Evolutionary conservation across 2,797 vertebrate species (phyloP).

Genomic region (Anniella stebbinsi): DNA sequence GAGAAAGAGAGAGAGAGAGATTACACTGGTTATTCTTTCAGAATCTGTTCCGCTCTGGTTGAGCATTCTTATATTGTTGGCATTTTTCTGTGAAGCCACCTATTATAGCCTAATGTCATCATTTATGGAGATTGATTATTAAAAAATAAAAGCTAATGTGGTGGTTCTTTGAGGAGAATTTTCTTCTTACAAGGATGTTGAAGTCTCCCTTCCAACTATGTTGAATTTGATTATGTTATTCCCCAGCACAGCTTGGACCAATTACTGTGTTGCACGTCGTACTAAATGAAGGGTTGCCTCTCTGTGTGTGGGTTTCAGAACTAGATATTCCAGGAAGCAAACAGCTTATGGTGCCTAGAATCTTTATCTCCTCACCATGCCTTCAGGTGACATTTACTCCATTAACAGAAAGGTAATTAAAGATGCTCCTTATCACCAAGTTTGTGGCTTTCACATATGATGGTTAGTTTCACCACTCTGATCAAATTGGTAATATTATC

Average conservation of each 20-base stretch:
- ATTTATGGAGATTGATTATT: background rate
- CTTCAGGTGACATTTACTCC: background rate
- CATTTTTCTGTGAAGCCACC: background rate
- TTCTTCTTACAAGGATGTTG: background rate
- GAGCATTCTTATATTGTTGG: background rate
- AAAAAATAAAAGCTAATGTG: background rate
- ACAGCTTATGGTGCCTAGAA: background rate
- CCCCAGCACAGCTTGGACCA: background rate
- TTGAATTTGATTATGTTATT: background rate
- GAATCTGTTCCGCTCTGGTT: background rate
- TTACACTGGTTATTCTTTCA: background rate
- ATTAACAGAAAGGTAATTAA: constrained; percentile 14
- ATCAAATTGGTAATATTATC: background rate
- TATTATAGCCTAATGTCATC: background rate
- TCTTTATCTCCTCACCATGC: background rate
- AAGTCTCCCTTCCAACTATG: background rate
- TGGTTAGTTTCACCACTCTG: background rate
- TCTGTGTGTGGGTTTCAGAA: background rate
- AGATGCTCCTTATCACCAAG: constrained; percentile 2
- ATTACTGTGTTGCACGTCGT: background rate
- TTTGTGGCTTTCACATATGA: too few species aligned
- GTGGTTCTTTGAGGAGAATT: background rate
- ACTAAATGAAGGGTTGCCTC: background rate
- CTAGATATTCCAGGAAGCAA: constrained; percentile 14
- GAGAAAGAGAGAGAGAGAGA: background rate